Evolutionary conservation across 2,888 invertebrate species (phyloP).

Genomic region (Esperia sulphurella): DNA sequence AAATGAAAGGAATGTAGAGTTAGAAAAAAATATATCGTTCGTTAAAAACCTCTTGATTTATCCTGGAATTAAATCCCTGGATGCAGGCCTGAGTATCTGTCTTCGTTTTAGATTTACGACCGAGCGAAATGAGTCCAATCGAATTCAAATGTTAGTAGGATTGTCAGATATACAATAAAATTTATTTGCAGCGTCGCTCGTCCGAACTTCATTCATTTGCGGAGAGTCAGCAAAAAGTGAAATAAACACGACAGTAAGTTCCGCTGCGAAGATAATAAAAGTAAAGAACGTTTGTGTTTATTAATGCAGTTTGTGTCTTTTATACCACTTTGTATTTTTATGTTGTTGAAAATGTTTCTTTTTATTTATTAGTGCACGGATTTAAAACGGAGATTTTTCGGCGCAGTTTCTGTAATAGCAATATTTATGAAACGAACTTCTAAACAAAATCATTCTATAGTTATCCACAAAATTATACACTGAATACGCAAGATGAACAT

Average conservation of each 20-base stretch:
- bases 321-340: too few species aligned
- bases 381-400: too few species aligned
- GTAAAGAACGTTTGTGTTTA: neutral
- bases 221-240: slow-evolving; percentile 3
- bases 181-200: neutral
- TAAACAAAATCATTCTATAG: too few species aligned
- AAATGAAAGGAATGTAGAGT: too few species aligned
- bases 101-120: slow-evolving; percentile 8
- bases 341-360: too few species aligned
- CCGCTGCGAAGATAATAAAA: neutral
- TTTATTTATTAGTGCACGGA: too few species aligned
- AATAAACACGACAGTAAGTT: neutral
- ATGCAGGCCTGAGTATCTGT: neutral
- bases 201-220: neutral
- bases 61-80: neutral
- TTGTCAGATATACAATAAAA: slow-evolving; percentile 5
- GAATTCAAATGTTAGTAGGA: slow-evolving; percentile 3
- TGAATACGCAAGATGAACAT: too few species aligned
- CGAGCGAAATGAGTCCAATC: slow-evolving; percentile 3
- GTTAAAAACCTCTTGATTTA: neutral
- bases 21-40: neutral
- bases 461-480: too few species aligned
- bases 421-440: too few species aligned
- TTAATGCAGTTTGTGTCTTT: neutral
- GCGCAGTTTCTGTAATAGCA: too few species aligned